These are phyloP conservation scores for Rhopalosiphum nymphaeae DNA, from an alignment of 2,888 invertebrate genomes.

Conservation along the genomic window DNA sequence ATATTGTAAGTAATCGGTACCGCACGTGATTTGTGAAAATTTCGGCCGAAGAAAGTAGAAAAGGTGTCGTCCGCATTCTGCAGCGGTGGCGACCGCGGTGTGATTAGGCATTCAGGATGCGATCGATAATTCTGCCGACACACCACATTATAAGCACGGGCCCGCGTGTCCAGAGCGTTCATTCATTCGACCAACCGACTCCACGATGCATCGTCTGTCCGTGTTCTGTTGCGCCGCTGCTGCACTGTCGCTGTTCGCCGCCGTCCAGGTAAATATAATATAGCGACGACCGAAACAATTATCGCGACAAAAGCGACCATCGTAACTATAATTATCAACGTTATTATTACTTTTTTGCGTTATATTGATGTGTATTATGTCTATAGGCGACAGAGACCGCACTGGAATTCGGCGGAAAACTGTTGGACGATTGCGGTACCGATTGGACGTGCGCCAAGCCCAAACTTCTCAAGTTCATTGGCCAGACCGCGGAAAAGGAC, in stretches of 20 bases:
- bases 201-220: slow-evolving; percentile 7
- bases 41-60: slow-evolving; percentile 57
- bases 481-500: slow-evolving; percentile 72
- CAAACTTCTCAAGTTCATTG: slow-evolving; percentile 82
- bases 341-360: neutral
- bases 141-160: slow-evolving; percentile 34
- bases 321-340: neutral
- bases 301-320: neutral
- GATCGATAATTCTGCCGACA: neutral
- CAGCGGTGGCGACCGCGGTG: neutral
- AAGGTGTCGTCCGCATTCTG: slow-evolving; percentile 6
- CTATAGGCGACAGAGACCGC: slow-evolving; percentile 46
- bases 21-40: slow-evolving; percentile 53
- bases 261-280: slow-evolving; percentile 44
- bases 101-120: slow-evolving; percentile 53
- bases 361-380: neutral
- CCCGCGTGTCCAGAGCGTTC: slow-evolving; percentile 12
- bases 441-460: slow-evolving; percentile 79
- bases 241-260: slow-evolving; percentile 49
- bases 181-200: neutral
- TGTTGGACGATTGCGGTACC: slow-evolving; percentile 68
- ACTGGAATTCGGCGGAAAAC: slow-evolving; percentile 47
- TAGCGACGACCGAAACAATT: neutral
- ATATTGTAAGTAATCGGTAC: neutral
- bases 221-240: slow-evolving; percentile 46